Base-by-base conservation (phyloP, 2,113 vertebrate genomes). In the Psilopsiagon aymara region DNA sequence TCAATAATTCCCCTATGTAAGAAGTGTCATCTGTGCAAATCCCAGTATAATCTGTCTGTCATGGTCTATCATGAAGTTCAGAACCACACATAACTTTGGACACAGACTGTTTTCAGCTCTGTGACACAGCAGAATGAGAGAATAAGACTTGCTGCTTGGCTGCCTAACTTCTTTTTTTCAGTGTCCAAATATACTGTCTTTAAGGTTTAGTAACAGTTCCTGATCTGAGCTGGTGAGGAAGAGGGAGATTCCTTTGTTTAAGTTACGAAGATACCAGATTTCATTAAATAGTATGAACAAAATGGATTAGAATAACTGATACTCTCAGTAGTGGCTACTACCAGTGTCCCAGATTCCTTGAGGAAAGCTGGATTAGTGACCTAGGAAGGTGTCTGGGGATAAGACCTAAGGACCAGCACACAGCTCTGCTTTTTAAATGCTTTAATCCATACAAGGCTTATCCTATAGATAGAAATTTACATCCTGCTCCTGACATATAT, bases 321-420 rank as follows among this genome's bases (percentile, higher is more conserved):
- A 25, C 3, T 79, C 18, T 55, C 39, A 52, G 46, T 51, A 88
- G 75, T n/a, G 63, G 35, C 80, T 93, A 27, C 70, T 73, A n/a
- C 43, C 39, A 8, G 2, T 29, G 52, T 71, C 90, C 90, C 77
- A 86, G 35, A 73, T 86, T 92, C 31, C 66, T 81, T 47, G 52
- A 78, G 75, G 85, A 93, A 92, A 81, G 59, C 37, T 95, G 88
- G 13, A 49, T 83, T 49, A 75, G 51, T 82, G 92, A 86, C 73
- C 75, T 44, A 3, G 35, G 68, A 75, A 55, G 41, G 43, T 67
- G 6, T 70, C 46, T 92, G 79, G 44, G 76, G 88, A 79, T 84
- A 69, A 94, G 39, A 86, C 52, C 49, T n/a, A 15, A 70, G 80
- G 23, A 79, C 27, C 52, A 84, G 33, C 49, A 81, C 47, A 49